These are phyloP conservation scores for Sphenopsis melanotis DNA, from an alignment of 2,797 vertebrate species.

Conservation along the genomic window DNA sequence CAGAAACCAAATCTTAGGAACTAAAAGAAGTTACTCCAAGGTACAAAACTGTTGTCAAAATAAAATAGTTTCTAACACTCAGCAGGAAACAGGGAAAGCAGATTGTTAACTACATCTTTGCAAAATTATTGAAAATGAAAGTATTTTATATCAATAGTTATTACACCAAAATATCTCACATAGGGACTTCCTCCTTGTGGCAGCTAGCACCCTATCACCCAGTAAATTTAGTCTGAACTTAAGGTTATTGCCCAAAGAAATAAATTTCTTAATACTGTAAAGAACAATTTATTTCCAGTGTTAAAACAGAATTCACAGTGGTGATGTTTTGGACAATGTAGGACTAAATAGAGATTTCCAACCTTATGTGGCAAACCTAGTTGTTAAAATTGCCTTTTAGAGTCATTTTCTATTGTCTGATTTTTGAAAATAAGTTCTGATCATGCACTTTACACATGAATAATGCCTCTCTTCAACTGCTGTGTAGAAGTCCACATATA, in stretches of 20 bases:
- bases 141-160: neutral
- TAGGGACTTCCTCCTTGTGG: neutral
- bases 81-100: neutral
- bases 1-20: neutral
- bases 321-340: neutral
- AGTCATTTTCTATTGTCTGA: neutral
- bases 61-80: neutral
- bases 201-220: neutral
- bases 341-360: neutral
- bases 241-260: neutral
- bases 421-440: neutral
- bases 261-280: neutral
- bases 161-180: neutral
- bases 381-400: neutral
- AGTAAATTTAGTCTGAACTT: neutral
- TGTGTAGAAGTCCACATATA: neutral
- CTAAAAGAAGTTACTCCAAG: neutral
- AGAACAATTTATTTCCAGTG: neutral
- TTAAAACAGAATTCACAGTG: neutral
- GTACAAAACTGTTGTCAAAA: neutral
- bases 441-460: fast-evolving
- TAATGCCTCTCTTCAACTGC: neutral
- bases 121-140: neutral
- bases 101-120: neutral
- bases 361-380: neutral